Evolutionary conservation across 2,113 vertebrate species (phyloP), one percentile per base, ranked within the genome.

Genomic region (Thalassarche chlororhynchos): DNA sequence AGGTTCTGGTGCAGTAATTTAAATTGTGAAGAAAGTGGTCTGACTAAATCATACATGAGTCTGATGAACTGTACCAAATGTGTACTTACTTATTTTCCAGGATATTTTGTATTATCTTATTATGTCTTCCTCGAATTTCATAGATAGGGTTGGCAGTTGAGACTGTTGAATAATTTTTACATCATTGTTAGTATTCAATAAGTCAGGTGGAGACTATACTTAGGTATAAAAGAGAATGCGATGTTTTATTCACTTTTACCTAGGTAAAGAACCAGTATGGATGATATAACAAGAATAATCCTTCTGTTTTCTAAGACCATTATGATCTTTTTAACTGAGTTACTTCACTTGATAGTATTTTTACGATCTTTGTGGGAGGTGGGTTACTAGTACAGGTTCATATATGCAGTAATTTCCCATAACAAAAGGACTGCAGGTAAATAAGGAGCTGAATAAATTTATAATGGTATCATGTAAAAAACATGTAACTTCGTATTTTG

Each of bases 161-260:
- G 81, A 44, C 57, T 61, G 24, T 38, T 64, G 46, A 75, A 52
- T 77, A 54, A 31, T 86, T 74, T 89, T 89, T 51, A 9, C 25
- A 3, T 76, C 2, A 24, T 34, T 34, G 24, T 20, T 54, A 34
- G 5, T 42, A 54, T 58, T 77, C 18, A 29, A 0, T 74, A 47
- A 68, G 7, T 60, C 24, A 58, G 23, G 7, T 38, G 29, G 16
- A 75, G 36, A 44, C 18, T 60, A 0, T 51, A 28, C 4, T 65
- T 47, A 0, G 3, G 5, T 64, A 18, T 78, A n/a, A 87, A 87
- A 75, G 25, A 66, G 78, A 62, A 68, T 17, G 13, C 1, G 0
- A 3, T 75, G 7, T 34, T 92, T 81, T 80, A 26, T 55, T 92
- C 23, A n/a, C 17, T 57, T 92, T 71, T 82, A 34, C 44, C 17